A percentile compares a stretch with the other conserved stretches of the same genome.
Evolutionary conservation across 2,888 invertebrate species (phyloP).

Genomic region (Parasteatoda lunata): DNA sequence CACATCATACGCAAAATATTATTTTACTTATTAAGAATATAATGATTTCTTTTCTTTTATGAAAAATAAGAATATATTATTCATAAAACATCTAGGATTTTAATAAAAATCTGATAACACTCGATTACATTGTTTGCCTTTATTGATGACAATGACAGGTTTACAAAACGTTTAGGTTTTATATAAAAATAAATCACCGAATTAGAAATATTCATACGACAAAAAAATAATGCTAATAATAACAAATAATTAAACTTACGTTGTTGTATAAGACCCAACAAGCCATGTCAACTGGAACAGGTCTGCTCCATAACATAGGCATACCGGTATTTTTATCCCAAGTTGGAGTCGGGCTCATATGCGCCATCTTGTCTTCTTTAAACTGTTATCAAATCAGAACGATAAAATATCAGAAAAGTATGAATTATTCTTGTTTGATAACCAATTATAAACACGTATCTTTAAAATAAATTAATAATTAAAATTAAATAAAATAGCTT

Average conservation of each 20-base stretch:
- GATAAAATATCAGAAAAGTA: background rate
- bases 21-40: no score
- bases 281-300: conserved; percentile 63
- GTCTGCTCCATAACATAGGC: conserved; percentile 66
- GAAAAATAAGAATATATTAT: no score
- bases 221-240: background rate
- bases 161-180: background rate
- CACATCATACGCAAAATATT: no score
- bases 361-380: conserved; percentile 68
- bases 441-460: conserved; percentile 15
- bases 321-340: conserved; percentile 69
- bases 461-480: conserved; percentile 25
- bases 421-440: conserved; percentile 15
- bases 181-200: background rate
- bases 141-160: background rate
- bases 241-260: conserved; percentile 39
- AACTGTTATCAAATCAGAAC: conserved; percentile 11
- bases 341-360: conserved; percentile 67
- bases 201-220: background rate
- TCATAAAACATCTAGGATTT: no score
- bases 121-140: no score
- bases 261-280: conserved; percentile 67
- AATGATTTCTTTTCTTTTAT: no score
- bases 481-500: conserved; percentile 57
- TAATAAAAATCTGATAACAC: no score